Base-by-base conservation (phyloP, 2,888 invertebrate species). In the Venusia cambrica region DNA sequence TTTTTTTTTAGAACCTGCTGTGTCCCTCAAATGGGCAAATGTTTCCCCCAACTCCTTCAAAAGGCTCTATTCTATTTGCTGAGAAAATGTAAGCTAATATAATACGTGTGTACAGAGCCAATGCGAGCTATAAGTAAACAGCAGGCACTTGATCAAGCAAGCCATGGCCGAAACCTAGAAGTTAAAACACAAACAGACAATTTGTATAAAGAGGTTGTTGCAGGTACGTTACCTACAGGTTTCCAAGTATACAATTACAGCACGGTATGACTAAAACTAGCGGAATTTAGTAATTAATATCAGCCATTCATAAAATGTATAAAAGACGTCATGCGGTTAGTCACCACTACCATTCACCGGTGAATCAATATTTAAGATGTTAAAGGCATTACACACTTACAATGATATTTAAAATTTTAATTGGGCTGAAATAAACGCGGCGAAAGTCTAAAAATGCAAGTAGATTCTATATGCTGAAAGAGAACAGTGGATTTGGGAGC, bases 291-390 rank as follows among this genome's bases (percentile, higher is more conserved):
- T 55, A 53, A 57, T 56, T 54, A 57, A 51, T 39, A 48, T 26
- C 15, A 32, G 39, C 16, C 9, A 32, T 57, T 53, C 51, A 43
- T 9, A 39, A 57, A 45, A 8, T 27, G 63, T 63, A 66, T 68
- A 58, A 54, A 48, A 40, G 46, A 51, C 53, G 48, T 45, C 53
- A 59, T 38, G 33, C 38, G 34, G 45, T 64, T 64, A 63, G 62
- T 70, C 67, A 70, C 50, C 39, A 38, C n/a, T n/a, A n/a, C n/a
- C n/a, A n/a, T n/a, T n/a, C n/a, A n/a, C n/a, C n/a, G 45, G 62
- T 70, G 68, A 69, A 59, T 68, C 60, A 68, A 58, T 35, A 28
- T 36, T 36, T 36, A 68, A 58, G 33, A 28, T 36, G 33, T 36
- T 31, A 17, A 32, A 26, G 17, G 34, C 41, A 35, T 40, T 35